Evolutionary conservation across 2,888 invertebrate species (phyloP), one percentile per base, ranked within the genome.

Genomic region (Xylota segnis): DNA sequence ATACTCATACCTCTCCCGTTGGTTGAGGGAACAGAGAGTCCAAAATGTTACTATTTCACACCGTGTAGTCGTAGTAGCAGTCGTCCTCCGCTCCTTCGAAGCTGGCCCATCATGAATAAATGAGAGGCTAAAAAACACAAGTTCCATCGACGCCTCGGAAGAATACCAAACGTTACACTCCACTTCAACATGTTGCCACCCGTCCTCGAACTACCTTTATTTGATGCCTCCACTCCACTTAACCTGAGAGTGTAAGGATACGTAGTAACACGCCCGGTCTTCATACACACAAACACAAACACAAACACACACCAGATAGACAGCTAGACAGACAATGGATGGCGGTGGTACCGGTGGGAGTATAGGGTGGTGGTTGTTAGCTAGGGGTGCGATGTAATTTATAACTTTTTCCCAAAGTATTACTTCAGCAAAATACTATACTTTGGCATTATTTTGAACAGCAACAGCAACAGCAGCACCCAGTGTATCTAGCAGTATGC

Each of bases 91-190:
- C 16, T 18, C 10, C 18, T 6, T n/a, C 40, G n/a, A 4, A 18
- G 9, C 76, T 76, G 54, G 58, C 76, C 72, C 82, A 76, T 86
- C 86, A 86, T 86, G 82, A 86, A 86, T 82, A 86, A 76, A 86
- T 86, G 86, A 82, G 82, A 63, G 76, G 82, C 75, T 76, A 71
- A 76, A 82, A 70, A 86, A 76, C 76, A 81, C 72, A 72, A 68
- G 82, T 77, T 82, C 76, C 86, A 86, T 76, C 86, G 76, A 86
- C 86, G 86, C 86, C 82, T 86, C 82, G 56, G 40, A 76, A 86
- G 72, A 86, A 86, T 86, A 86, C 58, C 68, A 82, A 86, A 86
- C 70, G 75, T 71, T 54, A 81, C 74, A 84, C 81, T 81, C 71
- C 71, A 75, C 76, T 82, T 82, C 66, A 86, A 72, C 82, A 68